phyloP scores from a whole-genome alignment of 37 sponge, comb jelly and placozoan species.

The Aphrocallistes beatrix region DNA sequence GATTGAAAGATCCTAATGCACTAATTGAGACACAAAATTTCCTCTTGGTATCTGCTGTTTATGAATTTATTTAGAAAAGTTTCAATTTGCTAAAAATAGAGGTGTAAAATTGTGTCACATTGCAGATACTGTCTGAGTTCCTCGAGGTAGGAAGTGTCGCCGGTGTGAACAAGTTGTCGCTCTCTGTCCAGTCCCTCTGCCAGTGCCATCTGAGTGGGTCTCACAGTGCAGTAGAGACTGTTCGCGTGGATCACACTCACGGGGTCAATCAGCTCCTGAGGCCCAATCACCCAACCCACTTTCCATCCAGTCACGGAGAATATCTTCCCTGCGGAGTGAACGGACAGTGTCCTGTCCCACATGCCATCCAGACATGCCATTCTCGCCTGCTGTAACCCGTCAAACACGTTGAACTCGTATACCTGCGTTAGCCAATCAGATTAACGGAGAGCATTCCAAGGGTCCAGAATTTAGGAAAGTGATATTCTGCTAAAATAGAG shows the following conservation, averaged over 20 bases:
- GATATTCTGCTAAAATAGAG: too few relatives aligned
- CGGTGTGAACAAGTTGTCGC: background rate
- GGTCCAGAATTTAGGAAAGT: too few relatives aligned
- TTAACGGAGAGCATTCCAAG: too few relatives aligned
- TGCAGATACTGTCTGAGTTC: background rate
- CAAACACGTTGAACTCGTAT: background rate
- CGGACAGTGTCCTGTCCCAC: conserved; percentile 93
- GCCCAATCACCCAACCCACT: conserved; percentile 84
- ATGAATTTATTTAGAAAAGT: too few relatives aligned
- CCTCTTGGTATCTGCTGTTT: too few relatives aligned
- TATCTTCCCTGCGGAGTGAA: conserved; percentile 95
- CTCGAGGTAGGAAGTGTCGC: background rate
- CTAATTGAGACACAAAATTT: too few relatives aligned
- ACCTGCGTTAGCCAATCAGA: background rate
- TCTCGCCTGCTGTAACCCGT: background rate
- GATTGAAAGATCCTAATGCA: too few relatives aligned
- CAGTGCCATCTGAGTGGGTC: conserved; percentile 42
- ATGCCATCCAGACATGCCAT: conserved; percentile 83
- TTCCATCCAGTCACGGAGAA: conserved; percentile 97
- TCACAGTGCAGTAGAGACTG: conserved; percentile 52
- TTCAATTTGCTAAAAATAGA: too few relatives aligned
- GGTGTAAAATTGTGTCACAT: too few relatives aligned
- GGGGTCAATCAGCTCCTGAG: conserved; percentile 54
- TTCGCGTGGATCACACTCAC: conserved; percentile 38
- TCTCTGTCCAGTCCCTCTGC: background rate